Percentiles rank a stretch among this genome's conserved stretches.
These are phyloP conservation scores for Sanderia malayensis DNA, from an alignment of 30 jellyfish, hydroid and myxozoan species.

Conservation along the genomic window DNA sequence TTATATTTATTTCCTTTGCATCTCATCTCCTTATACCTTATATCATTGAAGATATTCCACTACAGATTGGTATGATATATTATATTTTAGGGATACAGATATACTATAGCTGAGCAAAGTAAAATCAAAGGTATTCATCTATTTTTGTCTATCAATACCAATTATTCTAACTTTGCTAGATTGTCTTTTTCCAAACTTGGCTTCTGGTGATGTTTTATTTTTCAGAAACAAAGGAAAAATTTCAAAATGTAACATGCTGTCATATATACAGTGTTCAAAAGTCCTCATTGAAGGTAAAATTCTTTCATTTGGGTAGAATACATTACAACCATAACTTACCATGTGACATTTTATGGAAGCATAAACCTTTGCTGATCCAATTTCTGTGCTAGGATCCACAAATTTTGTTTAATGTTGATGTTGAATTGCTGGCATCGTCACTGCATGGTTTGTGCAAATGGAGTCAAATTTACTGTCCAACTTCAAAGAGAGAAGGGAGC, in stretches of 20 bases:
- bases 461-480: slow-evolving; percentile 47
- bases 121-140: slow-evolving; percentile 31
- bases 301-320: too few relatives aligned
- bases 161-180: too few relatives aligned
- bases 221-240: slow-evolving; percentile 41
- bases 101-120: slow-evolving; percentile 13
- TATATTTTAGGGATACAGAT: slow-evolving; percentile 36
- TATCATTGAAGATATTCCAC: too few relatives aligned
- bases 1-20: too few relatives aligned
- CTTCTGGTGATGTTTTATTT: background rate
- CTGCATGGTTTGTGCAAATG: slow-evolving; percentile 32
- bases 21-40: too few relatives aligned
- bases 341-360: too few relatives aligned
- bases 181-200: background rate
- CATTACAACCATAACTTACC: too few relatives aligned
- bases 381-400: slow-evolving; percentile 29
- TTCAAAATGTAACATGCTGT: slow-evolving; percentile 54
- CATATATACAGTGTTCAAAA: slow-evolving; percentile 66
- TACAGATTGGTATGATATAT: background rate
- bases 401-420: slow-evolving; percentile 34
- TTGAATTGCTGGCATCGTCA: slow-evolving; percentile 27
- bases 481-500: slow-evolving; percentile 23
- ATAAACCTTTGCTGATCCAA: too few relatives aligned
- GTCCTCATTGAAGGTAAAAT: slow-evolving; percentile 37
- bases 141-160: background rate